Evolutionary conservation across 2,888 invertebrate genomes (phyloP).

Genomic region (Dasysyrphus albostriatus): DNA sequence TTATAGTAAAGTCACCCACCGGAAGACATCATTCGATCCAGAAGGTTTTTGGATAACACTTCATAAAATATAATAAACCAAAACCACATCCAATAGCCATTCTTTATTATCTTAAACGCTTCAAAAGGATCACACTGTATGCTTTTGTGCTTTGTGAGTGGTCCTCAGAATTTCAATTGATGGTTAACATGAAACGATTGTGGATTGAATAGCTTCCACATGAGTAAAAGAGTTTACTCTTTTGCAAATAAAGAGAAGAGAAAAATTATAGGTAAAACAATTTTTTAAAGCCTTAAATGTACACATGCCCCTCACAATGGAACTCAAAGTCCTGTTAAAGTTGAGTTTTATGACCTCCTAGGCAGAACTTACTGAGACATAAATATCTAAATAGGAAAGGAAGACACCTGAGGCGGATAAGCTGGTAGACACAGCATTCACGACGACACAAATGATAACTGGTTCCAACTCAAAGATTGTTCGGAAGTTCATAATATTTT

Average conservation of each 20-base stretch:
- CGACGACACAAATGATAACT: no score
- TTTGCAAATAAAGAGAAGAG: not conserved
- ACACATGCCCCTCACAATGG: no score
- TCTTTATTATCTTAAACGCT: conserved; percentile 28
- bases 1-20: conserved; percentile 42
- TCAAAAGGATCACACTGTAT: conserved; percentile 42
- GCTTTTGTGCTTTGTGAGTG: conserved; percentile 22
- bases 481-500: no score
- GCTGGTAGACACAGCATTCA: no score
- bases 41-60: conserved; percentile 49
- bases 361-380: no score
- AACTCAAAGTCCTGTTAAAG: no score
- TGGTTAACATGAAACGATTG: conserved; percentile 11
- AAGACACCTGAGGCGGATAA: no score
- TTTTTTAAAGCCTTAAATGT: no score
- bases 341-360: no score
- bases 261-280: no score
- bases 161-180: not conserved
- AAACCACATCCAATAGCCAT: not conserved
- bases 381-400: no score
- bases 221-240: conserved; percentile 24
- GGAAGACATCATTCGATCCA: conserved; percentile 41
- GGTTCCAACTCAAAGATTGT: no score
- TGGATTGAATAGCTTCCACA: conserved; percentile 43
- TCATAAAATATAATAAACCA: conserved; percentile 55